These are phyloP conservation scores for Calliphora vomitoria DNA, from an alignment of 2,888 invertebrate species.

Conservation along the genomic window DNA sequence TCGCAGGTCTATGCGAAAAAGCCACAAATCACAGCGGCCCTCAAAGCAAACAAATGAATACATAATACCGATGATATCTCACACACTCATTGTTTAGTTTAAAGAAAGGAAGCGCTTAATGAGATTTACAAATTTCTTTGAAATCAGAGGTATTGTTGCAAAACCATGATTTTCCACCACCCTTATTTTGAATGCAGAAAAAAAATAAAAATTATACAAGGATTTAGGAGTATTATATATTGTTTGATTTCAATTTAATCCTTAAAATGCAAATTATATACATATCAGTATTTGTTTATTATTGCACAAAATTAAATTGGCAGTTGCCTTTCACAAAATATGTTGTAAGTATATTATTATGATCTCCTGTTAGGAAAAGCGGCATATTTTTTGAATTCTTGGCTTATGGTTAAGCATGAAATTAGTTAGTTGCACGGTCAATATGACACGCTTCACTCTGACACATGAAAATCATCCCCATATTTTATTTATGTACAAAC, in stretches of 20 bases:
- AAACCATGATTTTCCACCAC: constrained; percentile 33
- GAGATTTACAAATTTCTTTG: no score
- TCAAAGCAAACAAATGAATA: no score
- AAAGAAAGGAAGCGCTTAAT: no score
- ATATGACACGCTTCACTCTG: constrained; percentile 36
- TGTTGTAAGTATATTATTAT: not conserved
- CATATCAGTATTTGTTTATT: not conserved
- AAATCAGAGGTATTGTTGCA: no score
- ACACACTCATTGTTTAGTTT: no score
- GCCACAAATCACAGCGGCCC: no score
- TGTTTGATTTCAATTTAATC: not conserved
- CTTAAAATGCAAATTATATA: constrained; percentile 44
- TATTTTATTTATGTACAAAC: constrained; percentile 14
- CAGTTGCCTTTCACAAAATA: not conserved
- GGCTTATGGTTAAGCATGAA: no score
- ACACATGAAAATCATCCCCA: constrained; percentile 32
- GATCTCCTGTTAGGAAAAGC: no score
- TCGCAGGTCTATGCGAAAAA: no score
- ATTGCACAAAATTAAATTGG: not conserved
- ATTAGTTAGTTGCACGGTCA: not conserved
- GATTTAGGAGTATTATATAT: not conserved
- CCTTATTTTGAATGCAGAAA: constrained; percentile 43
- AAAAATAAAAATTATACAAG: not conserved
- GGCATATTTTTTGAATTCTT: no score
- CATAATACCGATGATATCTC: no score